Evolutionary conservation across 2,888 invertebrate genomes (phyloP).

Genomic region (Petrolisthes cinctipes): DNA sequence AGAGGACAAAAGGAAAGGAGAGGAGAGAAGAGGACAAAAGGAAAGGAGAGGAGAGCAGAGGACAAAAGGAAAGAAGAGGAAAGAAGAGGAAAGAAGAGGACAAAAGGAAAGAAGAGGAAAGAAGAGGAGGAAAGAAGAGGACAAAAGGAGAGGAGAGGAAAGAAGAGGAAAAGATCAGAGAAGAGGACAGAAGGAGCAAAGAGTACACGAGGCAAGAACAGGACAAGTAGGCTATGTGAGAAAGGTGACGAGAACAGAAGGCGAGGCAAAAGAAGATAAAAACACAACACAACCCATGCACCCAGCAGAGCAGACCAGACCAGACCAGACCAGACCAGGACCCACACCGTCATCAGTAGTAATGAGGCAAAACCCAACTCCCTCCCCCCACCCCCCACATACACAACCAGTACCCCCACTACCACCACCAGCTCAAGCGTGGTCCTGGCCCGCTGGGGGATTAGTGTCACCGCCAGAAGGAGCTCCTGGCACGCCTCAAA

Average conservation of each 20-base stretch:
- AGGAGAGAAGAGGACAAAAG: neutral
- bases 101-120: neutral
- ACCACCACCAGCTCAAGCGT: neutral
- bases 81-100: neutral
- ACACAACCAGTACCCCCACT: too few species aligned
- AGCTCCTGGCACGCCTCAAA: constrained; percentile 22
- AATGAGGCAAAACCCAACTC: constrained; percentile 36
- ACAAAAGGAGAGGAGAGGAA: neutral
- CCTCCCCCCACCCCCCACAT: neutral
- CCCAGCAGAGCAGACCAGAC: neutral
- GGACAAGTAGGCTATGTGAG: neutral
- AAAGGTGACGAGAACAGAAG: neutral
- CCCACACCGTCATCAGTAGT: constrained; percentile 42
- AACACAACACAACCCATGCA: neutral
- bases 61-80: neutral
- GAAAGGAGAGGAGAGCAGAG: neutral
- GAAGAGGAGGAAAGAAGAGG: constrained; percentile 1
- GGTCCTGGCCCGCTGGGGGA: constrained; percentile 31
- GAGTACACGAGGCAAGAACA: neutral
- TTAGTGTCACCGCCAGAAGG: constrained; percentile 45
- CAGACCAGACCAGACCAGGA: neutral
- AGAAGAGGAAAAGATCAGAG: neutral
- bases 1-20: neutral
- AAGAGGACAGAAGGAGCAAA: neutral
- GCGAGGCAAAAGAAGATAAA: neutral